A percentile compares a stretch with the other conserved stretches of the same genome.
Conservation (phyloP, 2,797 vertebrate species). For the Knipowitschia caucasica region DNA sequence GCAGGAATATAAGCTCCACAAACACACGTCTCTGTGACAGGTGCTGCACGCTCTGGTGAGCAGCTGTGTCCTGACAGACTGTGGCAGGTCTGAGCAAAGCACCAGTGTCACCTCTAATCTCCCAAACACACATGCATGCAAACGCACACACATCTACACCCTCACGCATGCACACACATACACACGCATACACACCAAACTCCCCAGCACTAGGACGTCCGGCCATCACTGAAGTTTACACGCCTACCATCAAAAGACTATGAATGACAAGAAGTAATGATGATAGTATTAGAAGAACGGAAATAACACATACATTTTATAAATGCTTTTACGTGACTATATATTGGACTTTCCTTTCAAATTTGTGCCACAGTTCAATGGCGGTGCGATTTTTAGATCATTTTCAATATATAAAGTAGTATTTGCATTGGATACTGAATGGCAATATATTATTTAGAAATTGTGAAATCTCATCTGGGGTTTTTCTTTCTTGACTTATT, state of each 20-base stretch:
- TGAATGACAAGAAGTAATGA: too few species aligned
- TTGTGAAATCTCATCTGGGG: too few species aligned
- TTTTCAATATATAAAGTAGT: too few species aligned
- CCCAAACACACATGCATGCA: conserved; percentile 35
- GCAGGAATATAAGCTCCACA: conserved; percentile 2
- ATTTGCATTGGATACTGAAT: too few species aligned
- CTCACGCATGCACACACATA: conserved; percentile 26
- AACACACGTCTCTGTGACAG: conserved; percentile 50
- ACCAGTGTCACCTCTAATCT: conserved; percentile 74
- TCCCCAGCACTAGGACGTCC: conserved; percentile 12
- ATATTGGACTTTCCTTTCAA: too few species aligned
- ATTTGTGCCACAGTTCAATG: too few species aligned
- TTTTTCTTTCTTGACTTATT: too few species aligned
- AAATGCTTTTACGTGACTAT: too few species aligned
- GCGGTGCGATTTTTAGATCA: too few species aligned
- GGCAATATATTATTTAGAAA: too few species aligned
- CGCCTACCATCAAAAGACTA: conserved; percentile 41
- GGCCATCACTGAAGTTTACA: conserved; percentile 30
- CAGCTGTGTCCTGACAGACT: conserved; percentile 68
- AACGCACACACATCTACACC: conserved; percentile 22
- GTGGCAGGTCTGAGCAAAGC: conserved; percentile 72
- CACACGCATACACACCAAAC: conserved; percentile 22
- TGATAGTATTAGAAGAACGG: too few species aligned
- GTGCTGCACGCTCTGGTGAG: conserved; percentile 56
- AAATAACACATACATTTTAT: too few species aligned